Evolutionary conservation across 2,888 invertebrate genomes (phyloP).

Genomic region (Diplolepis rosae): DNA sequence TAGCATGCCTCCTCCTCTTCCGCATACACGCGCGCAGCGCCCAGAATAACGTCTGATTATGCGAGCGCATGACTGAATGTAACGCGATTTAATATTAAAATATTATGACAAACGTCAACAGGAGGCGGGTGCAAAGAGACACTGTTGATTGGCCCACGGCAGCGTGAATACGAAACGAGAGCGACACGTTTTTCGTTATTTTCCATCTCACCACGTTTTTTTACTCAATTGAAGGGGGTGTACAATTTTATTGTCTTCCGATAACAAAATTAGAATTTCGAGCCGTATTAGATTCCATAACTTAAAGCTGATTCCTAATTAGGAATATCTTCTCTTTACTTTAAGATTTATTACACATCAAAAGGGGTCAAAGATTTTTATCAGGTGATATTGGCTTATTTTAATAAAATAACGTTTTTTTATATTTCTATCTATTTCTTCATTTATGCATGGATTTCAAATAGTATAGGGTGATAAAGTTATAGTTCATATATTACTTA

Average conservation of each 20-base stretch:
- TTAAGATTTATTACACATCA: too few species aligned
- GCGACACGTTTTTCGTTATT: conserved; percentile 44
- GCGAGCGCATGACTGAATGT: conserved; percentile 72
- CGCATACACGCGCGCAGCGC: conserved; percentile 41
- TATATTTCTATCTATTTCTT: too few species aligned
- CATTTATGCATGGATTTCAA: too few species aligned
- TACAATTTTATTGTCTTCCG: neutral
- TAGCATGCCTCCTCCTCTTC: conserved; percentile 44
- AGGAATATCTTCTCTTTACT: too few species aligned
- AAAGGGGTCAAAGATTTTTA: too few species aligned
- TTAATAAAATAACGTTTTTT: too few species aligned
- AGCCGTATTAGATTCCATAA: too few species aligned
- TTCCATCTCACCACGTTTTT: neutral
- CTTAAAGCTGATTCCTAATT: too few species aligned
- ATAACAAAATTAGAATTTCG: too few species aligned
- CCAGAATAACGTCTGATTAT: conserved; percentile 70
- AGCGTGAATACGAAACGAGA: conserved; percentile 71
- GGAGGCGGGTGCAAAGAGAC: conserved; percentile 63
- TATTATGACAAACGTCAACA: conserved; percentile 74
- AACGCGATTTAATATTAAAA: conserved; percentile 74
- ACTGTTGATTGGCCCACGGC: conserved; percentile 68
- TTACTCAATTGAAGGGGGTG: neutral
- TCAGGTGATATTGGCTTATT: too few species aligned
- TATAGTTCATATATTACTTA: too few species aligned
- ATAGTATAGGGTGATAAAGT: too few species aligned